Evolutionary conservation across 1,140 invertebrate species (phyloP), one percentile per base, ranked within the genome.

Genomic region (Drosophila ironensis): DNA sequence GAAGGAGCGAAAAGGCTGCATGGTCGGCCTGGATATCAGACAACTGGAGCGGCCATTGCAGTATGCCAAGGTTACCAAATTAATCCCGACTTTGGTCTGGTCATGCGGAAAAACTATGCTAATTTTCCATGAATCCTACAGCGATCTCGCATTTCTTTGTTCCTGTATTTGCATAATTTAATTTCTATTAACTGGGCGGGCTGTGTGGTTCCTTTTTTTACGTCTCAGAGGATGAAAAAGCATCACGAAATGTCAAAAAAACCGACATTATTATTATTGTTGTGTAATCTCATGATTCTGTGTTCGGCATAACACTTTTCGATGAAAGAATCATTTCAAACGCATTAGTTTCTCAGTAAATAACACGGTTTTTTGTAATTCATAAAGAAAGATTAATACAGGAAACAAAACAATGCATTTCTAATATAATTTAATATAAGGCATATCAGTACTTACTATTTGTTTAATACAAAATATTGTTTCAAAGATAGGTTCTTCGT

Each of bases 31-130:
- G 30, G 48, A 61, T 35, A 35, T 44, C 28, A 14, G 14, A n/a
- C 20, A 63, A 56, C 64, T 42, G 41, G 54, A 20, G 67, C 68
- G 57, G 59, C 59, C 70, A 72, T 71, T 71, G 41, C 56, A 25
- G 44, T 25, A 17, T 53, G 52, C 48, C 35, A 47, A 45, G 52
- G 52, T 69, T 59, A 28, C 66, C 24, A 69, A 86, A 86, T 64
- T 84, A 84, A 86, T 86, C 66, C 80, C 74, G 75, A 80, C 80
- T 86, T 86, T 74, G 74, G 52, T 60, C 51, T 57, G 46, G 48
- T 73, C 60, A 86, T 67, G 80, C 69, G 81, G 80, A 84, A 86
- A 77, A 68, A 86, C 80, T 86, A 86, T 86, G 80, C 61, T 80
- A 86, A 86, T 86, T 74, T 75, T 14, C 44, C 52, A 46, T 60